Conservation (phyloP, 2,888 invertebrate genomes). For the Papilio demoleus region DNA sequence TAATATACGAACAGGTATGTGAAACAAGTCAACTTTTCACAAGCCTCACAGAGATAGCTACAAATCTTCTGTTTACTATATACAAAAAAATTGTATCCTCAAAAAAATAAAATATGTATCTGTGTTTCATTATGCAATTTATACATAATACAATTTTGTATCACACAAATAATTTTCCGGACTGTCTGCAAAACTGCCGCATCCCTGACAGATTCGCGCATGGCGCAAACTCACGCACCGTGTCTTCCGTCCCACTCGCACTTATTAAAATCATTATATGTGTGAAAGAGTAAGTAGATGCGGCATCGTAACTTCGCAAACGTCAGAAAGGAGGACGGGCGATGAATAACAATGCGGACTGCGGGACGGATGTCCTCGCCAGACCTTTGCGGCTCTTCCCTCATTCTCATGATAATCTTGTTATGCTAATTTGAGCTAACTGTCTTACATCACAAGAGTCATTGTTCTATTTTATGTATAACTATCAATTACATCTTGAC, state of each 20-base stretch:
- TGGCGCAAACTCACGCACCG: slow-evolving; percentile 75
- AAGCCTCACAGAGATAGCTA: too few species aligned
- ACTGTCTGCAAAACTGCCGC: slow-evolving; percentile 32
- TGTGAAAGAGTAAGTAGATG: slow-evolving; percentile 64
- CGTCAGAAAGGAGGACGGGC: slow-evolving; percentile 79
- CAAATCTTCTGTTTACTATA: too few species aligned
- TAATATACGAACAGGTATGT: too few species aligned
- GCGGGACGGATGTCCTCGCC: slow-evolving; percentile 76
- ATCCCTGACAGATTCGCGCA: slow-evolving; percentile 41
- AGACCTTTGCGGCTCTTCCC: slow-evolving; percentile 33
- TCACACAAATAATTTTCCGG: slow-evolving; percentile 1
- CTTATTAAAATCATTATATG: slow-evolving; percentile 41
- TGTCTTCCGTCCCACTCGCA: slow-evolving; percentile 55
- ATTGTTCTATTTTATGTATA: slow-evolving; percentile 10
- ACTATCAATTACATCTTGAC: slow-evolving; percentile 12
- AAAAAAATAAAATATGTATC: not conserved
- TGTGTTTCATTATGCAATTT: not conserved
- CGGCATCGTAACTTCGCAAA: slow-evolving; percentile 77
- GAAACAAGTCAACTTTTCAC: too few species aligned
- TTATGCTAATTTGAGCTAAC: slow-evolving; percentile 36
- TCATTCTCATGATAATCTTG: slow-evolving; percentile 27
- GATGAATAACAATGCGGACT: slow-evolving; percentile 83
- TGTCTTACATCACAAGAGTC: slow-evolving; percentile 7
- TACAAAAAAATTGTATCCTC: too few species aligned
- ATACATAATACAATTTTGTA: not conserved